Evolutionary conservation across 2,113 vertebrate species (phyloP).

Genomic region (Seriola dumerili): DNA sequence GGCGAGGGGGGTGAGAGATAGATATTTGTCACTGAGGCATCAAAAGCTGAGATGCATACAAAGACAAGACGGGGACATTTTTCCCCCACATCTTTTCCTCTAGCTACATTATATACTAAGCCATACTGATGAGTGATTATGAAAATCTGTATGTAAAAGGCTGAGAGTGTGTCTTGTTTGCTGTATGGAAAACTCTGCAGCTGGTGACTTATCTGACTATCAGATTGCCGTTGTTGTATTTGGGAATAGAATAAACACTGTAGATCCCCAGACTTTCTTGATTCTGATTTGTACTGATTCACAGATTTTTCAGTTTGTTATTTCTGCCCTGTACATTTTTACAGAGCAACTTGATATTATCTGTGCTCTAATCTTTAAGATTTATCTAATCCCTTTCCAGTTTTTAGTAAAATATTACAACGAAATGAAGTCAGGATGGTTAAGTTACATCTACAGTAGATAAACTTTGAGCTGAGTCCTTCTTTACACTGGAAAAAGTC

Average conservation of each 20-base stretch:
- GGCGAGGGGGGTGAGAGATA: constrained; percentile 46
- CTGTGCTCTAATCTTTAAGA: background rate
- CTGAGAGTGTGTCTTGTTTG: constrained; percentile 44
- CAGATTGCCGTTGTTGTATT: constrained; percentile 50
- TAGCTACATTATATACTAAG: constrained; percentile 15
- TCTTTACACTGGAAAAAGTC: constrained; percentile 1
- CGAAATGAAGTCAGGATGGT: background rate
- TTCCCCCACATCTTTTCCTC: constrained; percentile 45
- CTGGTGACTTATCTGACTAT: constrained; percentile 62
- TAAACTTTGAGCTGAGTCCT: background rate
- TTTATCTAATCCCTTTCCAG: background rate
- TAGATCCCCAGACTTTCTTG: background rate
- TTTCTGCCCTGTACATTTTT: background rate
- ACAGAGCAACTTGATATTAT: background rate
- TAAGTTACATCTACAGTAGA: background rate
- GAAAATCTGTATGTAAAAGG: constrained; percentile 54
- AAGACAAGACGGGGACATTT: constrained; percentile 53
- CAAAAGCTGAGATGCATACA: constrained; percentile 57
- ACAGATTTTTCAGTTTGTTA: constrained; percentile 1
- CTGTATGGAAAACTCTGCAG: constrained; percentile 54
- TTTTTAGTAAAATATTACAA: background rate
- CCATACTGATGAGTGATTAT: constrained; percentile 41
- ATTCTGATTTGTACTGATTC: background rate
- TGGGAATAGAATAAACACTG: constrained; percentile 58
- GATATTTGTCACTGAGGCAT: constrained; percentile 51